Evolutionary conservation across 1,140 invertebrate species (phyloP), one percentile per base, ranked within the genome.

Genomic region (Galleria mellonella): DNA sequence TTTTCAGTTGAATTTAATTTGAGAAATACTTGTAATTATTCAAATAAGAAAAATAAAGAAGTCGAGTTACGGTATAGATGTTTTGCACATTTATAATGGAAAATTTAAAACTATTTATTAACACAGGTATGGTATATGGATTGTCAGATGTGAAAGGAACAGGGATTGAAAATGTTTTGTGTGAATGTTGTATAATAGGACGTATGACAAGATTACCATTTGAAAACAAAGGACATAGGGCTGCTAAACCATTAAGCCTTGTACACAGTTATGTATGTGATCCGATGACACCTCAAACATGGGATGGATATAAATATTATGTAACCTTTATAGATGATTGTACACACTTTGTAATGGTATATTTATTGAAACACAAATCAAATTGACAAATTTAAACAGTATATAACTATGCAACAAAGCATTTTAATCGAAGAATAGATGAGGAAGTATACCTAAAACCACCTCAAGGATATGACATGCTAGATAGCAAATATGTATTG

Each of bases 311-410:
- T 14, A 65, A 52, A 15, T 84, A 83, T 53, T 75, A 81, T 58
- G 48, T 78, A 11, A 65, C 65, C 12, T 75, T 78, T 31, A 66
- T 68, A 32, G 79, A 84, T 55, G 70, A 85, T 55, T 84, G 38
- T 51, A 73, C 68, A n/a, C 55, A 68, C 55, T 79, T 72, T 50
- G 43, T 37, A 9, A 38, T 60, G 9, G 53, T 75, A 7, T 79
- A 67, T 46, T 33, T 78, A 6, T 32, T 55, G 2, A 42, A 29
- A 42, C 10, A 42, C 5, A 55, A 55, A 31, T 43, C 30, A 48
- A 7, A 43, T 58, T 37, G 47, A 64, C 14, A 56, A 61, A 27
- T 59, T 74, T 39, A 63, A 62, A 52, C 27, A 61, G n/a, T 67
- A 56, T 49, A 54, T 35, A 30, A 29, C 12, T 23, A 51, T 45